Evolutionary conservation across 1,140 invertebrate species (phyloP), one percentile per base, ranked within the genome.

Genomic region (Drosophila lowei): DNA sequence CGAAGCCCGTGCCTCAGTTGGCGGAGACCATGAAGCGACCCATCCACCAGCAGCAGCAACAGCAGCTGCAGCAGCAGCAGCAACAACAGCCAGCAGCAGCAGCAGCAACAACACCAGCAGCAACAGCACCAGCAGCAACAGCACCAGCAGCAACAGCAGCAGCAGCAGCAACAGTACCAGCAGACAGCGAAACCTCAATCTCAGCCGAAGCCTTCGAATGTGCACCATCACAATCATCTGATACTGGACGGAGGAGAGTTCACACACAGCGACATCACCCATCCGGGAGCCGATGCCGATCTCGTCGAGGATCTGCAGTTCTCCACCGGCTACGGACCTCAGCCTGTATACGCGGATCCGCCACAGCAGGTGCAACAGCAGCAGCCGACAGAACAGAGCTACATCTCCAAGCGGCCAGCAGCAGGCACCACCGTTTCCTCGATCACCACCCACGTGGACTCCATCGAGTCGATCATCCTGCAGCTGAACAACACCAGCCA

Each of bases 401-500:
- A 53, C 91, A 90, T 65, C 63, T 91, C 16, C 30, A 79, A 90
- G 76, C 59, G 74, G 48, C 61, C 83, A 42, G n/a, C 72, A 47
- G 9, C 21, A 47, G 34, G 77, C 34, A 90, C 89, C 6, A 90
- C 89, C 0, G 66, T 77, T 11, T 77, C 83, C 5, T 88, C 92
- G 65, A 85, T 88, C 48, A 77, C 92, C n/a, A 91, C 90, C 3
- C 93, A 93, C 66, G 79, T 93, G 6, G 92, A 93, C 18, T 93
- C 93, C 3, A 93, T 94, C 55, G 91, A 93, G 53, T 93, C 93
- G 18, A 95, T 95, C 8, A 94, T 95, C 57, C 93, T 94, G 30
- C 94, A 95, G 86, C 78, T 95, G 13, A 95, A 95, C 72, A 93
- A 94, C 16, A 93, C 92, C n/a, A 93, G 92, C 57, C 92, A 93